Evolutionary conservation across 2,797 vertebrate species (phyloP).

Genomic region (Coregonus suidteri): DNA sequence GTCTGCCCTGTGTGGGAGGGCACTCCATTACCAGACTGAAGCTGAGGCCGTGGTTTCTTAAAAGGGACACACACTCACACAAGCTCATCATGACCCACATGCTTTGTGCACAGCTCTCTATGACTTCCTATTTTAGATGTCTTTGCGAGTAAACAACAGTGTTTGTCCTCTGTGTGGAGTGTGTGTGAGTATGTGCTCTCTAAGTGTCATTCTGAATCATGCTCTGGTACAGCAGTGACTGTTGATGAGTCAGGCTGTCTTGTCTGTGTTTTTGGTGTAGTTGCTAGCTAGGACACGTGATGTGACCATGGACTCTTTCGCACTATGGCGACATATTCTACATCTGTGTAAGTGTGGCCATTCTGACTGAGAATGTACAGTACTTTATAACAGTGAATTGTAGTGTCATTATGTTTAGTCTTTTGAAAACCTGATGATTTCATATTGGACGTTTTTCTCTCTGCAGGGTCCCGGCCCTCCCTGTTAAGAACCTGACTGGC

Average conservation of each 20-base stretch:
- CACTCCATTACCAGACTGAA: neutral
- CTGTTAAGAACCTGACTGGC: conserved; percentile 94
- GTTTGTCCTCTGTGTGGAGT: conserved; percentile 35
- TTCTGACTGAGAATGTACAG: neutral
- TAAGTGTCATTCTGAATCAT: conserved; percentile 46
- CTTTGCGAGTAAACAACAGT: conserved; percentile 41
- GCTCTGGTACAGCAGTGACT: conserved; percentile 48
- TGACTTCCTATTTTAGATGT: conserved; percentile 41
- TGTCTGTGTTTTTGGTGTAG: no score
- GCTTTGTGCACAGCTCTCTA: conserved; percentile 17
- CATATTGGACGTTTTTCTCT: neutral
- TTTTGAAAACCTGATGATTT: neutral
- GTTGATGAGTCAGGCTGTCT: conserved; percentile 49
- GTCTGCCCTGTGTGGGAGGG: conserved; percentile 10
- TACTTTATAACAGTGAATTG: neutral
- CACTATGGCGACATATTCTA: neutral
- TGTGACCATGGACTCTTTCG: no score
- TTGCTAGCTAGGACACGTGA: no score
- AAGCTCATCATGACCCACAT: conserved; percentile 36
- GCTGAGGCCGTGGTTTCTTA: conserved; percentile 1
- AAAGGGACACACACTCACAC: conserved; percentile 36
- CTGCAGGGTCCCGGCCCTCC: conserved; percentile 90
- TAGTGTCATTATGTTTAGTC: neutral
- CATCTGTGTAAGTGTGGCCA: neutral
- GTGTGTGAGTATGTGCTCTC: neutral